Base-by-base conservation (phyloP, 2,888 invertebrate species). In the Zygogramma bicolorata region DNA sequence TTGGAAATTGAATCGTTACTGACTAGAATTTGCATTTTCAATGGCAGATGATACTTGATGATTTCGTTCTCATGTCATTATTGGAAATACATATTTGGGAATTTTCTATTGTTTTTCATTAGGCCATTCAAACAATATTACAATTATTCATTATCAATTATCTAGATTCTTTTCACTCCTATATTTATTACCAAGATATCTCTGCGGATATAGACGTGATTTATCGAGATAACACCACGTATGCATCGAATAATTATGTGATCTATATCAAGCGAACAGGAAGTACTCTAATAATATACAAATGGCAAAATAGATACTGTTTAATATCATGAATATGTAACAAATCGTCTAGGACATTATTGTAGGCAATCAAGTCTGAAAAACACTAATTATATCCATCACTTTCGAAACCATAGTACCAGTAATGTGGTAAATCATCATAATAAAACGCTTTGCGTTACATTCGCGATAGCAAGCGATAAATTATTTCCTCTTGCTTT, bases 391-490 rank as follows among this genome's bases (percentile, higher is more conserved):
- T 53, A 53, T 53, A 25, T 53, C 53, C 25, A 53, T 53, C 53
- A 53, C 53, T 53, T 53, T 53, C 53, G 53, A 53, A 53, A 53
- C 53, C 53, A 22, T 13, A 13, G 25, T 53, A 53, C 27, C 53
- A 53, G 25, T 53, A 53, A 53, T 53, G 53, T 5, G n/a, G 53
- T 25, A 53, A 53, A 53, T 53, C 53, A 53, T 53, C 53, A 53
- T 53, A 53, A 53, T 53, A 53, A 53, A 53, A 53, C 53, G 27
- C 13, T 53, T 53, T 27, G 27, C 13, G 27, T 53, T 53, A 53
- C 53, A 53, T 53, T 53, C 7, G 53, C n/a, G 53, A 22, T 53
- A 53, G 53, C 7, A 10, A 53, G 8, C 53, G 53, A 53, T 53
- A 53, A 53, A 53, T 53, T 27, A 53, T 53, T 53, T 53, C 53